Percentiles rank a stretch among this genome's conserved stretches.
Conservation (phyloP, 2,888 invertebrate species). For the Papilio elwesi region DNA sequence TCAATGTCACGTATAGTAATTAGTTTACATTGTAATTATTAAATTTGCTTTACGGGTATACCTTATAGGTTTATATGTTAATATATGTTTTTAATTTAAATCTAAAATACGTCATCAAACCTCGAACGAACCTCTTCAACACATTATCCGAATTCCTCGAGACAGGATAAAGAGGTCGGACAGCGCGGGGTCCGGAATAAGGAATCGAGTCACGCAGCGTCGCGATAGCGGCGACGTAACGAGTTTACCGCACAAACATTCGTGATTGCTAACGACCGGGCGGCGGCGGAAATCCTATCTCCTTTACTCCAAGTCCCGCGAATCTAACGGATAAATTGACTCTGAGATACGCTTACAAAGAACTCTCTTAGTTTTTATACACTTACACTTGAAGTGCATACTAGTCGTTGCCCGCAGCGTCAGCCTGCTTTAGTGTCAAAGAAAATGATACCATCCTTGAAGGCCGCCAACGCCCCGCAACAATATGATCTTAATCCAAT, state of each 20-base stretch:
- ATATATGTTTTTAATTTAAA: too few relatives aligned
- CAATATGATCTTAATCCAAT: too few relatives aligned
- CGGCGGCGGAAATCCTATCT: slow-evolving; percentile 60
- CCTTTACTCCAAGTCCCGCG: slow-evolving; percentile 48
- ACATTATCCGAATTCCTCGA: slow-evolving; percentile 23
- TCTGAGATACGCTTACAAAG: slow-evolving; percentile 29
- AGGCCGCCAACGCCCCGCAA: too few relatives aligned
- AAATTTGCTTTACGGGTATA: too few relatives aligned
- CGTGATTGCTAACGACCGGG: slow-evolving; percentile 69
- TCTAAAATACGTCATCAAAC: too few relatives aligned
- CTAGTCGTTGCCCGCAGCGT: too few relatives aligned
- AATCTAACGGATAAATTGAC: slow-evolving; percentile 35
- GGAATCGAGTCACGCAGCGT: slow-evolving; percentile 66
- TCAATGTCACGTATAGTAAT: too few relatives aligned
- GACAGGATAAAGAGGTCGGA: slow-evolving; percentile 20
- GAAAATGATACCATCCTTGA: too few relatives aligned
- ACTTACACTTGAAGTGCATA: not conserved
- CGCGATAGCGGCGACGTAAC: slow-evolving; percentile 60
- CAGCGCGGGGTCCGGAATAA: slow-evolving; percentile 48
- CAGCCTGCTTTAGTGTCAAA: too few relatives aligned
- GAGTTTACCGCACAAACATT: slow-evolving; percentile 65
- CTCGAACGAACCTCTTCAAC: too few relatives aligned
- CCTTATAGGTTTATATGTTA: too few relatives aligned
- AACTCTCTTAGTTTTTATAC: not conserved
- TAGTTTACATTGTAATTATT: too few relatives aligned